Evolutionary conservation across 1,140 invertebrate species (phyloP).

Genomic region (Ips nitidus): DNA sequence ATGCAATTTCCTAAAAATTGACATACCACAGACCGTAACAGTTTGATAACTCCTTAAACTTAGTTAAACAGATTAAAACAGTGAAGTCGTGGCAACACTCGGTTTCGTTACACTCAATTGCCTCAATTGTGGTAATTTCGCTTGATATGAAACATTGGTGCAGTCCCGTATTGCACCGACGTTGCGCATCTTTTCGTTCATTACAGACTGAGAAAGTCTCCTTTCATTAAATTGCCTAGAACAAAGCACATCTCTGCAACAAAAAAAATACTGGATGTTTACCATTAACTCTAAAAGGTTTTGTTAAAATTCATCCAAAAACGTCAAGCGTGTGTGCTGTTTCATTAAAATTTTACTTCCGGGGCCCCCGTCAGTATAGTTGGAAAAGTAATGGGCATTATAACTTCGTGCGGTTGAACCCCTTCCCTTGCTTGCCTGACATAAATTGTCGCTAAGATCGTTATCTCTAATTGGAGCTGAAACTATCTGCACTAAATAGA

Average conservation of each 20-base stretch:
- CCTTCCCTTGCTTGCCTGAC: constrained; percentile 10
- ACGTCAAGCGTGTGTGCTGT: constrained; percentile 3
- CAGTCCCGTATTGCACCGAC: background rate
- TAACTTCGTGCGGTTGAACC: constrained; percentile 18
- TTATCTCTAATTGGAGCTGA: constrained; percentile 20
- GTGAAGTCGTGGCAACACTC: constrained; percentile 1
- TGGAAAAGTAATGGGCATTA: constrained; percentile 20
- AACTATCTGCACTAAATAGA: constrained; percentile 19
- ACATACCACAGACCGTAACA: constrained; percentile 4
- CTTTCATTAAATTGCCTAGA: too few relatives aligned
- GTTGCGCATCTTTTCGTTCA: too few relatives aligned
- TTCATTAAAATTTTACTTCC: constrained; percentile 12
- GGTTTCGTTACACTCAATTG: constrained; percentile 7
- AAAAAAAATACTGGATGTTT: too few relatives aligned
- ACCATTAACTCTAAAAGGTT: too few relatives aligned
- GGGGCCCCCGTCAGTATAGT: constrained; percentile 5
- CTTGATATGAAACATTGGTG: constrained; percentile 2
- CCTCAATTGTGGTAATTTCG: constrained; percentile 4
- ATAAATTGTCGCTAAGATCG: constrained; percentile 20
- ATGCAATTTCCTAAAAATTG: background rate
- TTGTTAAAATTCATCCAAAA: background rate
- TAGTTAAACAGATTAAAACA: constrained; percentile 18
- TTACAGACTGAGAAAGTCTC: too few relatives aligned
- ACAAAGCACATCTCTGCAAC: too few relatives aligned
- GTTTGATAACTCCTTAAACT: constrained; percentile 13